Percentiles rank a stretch among this genome's conserved stretches.
Conservation (phyloP, 1,140 invertebrate species). For the Lineus longissimus region DNA sequence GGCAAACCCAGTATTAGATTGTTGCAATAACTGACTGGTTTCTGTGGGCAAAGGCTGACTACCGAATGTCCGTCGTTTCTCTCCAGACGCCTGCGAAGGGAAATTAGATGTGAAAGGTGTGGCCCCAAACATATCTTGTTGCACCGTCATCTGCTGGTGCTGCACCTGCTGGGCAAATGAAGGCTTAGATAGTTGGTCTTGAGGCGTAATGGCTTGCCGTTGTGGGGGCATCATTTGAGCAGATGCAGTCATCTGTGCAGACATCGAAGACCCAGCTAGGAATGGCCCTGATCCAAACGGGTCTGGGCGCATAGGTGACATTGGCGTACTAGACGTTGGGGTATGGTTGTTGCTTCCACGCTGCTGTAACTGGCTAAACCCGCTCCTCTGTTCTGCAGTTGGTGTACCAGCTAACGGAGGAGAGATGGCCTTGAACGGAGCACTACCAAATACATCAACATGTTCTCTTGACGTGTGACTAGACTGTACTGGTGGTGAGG, state of each 20-base stretch:
- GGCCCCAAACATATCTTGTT: conserved; percentile 2
- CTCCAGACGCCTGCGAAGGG: neutral
- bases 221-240: too few relatives aligned
- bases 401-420: conserved; percentile 28
- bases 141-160: neutral
- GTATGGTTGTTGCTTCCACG: conserved; percentile 16
- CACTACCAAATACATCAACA: conserved; percentile 70
- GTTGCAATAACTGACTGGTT: neutral
- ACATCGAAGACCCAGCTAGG: conserved; percentile 17
- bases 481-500: neutral
- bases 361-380: conserved; percentile 21
- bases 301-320: conserved; percentile 47
- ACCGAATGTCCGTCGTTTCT: neutral
- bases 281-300: conserved; percentile 65
- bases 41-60: neutral
- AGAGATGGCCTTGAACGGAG: conserved; percentile 65
- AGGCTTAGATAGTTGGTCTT: too few relatives aligned
- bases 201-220: too few relatives aligned
- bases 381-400: conserved; percentile 20
- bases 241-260: neutral
- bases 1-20: neutral
- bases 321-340: conserved; percentile 5
- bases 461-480: conserved; percentile 17
- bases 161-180: neutral
- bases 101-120: neutral